Percentiles rank a stretch among this genome's conserved stretches.
Evolutionary conservation across 37 sponge, comb jelly and placozoan species (phyloP).

Genomic region (Agelas oroides): DNA sequence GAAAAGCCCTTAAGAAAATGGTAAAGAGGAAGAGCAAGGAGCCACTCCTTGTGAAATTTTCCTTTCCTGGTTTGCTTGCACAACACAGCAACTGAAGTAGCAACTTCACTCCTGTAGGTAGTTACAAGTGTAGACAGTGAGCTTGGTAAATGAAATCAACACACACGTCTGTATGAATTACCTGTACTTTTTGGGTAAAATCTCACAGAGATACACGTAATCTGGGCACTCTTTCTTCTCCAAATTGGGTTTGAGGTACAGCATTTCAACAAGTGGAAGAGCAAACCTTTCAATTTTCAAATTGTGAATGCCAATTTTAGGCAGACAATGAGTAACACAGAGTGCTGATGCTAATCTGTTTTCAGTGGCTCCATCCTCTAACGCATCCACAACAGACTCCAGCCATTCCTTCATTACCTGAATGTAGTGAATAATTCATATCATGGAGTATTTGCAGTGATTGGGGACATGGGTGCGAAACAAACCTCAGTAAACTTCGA

Average conservation of each 20-base stretch:
- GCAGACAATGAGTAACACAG: no score
- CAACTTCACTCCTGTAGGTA: not conserved
- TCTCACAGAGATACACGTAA: not conserved
- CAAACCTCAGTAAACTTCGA: no score
- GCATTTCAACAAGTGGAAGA: not conserved
- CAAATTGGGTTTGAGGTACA: not conserved
- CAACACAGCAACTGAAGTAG: not conserved
- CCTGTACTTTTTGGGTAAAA: not conserved
- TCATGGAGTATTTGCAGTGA: no score
- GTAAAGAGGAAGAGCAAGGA: not conserved
- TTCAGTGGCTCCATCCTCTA: not conserved
- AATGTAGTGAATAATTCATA: not conserved
- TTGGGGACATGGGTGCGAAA: no score
- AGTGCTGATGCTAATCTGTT: no score
- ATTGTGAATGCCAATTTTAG: no score
- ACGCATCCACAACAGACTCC: not conserved
- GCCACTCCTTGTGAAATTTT: not conserved
- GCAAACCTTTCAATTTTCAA: not conserved
- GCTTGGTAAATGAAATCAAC: no score
- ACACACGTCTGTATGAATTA: no score
- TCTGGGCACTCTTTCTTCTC: not conserved
- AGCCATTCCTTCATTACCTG: slow-evolving; percentile 5
- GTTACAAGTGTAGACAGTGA: no score
- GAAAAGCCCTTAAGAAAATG: slow-evolving; percentile 2
- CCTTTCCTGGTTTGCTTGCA: not conserved